phyloP scores from a whole-genome alignment of 2,888 invertebrate genomes.

The Drosophila seclusa region DNA sequence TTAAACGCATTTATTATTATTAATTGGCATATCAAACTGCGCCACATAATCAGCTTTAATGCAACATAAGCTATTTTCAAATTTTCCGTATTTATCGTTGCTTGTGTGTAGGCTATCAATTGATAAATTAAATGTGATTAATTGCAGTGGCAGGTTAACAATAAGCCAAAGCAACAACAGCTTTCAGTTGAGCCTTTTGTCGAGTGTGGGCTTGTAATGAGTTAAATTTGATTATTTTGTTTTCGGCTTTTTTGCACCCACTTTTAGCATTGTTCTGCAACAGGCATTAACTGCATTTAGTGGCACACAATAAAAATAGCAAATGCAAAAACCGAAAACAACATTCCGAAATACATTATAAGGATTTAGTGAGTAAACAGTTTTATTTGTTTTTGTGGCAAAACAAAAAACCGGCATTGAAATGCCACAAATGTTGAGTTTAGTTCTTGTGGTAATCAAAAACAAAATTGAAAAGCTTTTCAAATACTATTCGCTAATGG shows the following conservation, averaged over 20 bases:
- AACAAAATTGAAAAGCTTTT: slow-evolving; percentile 29
- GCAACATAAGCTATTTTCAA: slow-evolving; percentile 39
- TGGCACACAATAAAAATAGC: slow-evolving; percentile 13
- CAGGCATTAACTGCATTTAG: slow-evolving; percentile 41
- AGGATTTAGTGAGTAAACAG: slow-evolving; percentile 35
- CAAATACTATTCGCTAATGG: slow-evolving; percentile 21
- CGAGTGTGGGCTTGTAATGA: slow-evolving; percentile 22
- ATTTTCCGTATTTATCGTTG: slow-evolving; percentile 15
- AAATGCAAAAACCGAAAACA: slow-evolving; percentile 2
- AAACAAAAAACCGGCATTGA: slow-evolving; percentile 4
- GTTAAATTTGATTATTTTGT: slow-evolving; percentile 18
- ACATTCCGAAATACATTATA: slow-evolving; percentile 13
- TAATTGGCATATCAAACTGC: slow-evolving; percentile 43
- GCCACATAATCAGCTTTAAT: slow-evolving; percentile 35
- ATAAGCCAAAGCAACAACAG: slow-evolving; percentile 1
- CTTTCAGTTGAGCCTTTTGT: slow-evolving; percentile 25
- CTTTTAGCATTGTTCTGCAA: slow-evolving; percentile 18
- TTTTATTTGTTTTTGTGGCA: slow-evolving; percentile 48
- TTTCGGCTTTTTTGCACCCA: slow-evolving; percentile 21
- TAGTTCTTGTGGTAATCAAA: slow-evolving; percentile 39
- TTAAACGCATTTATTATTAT: slow-evolving; percentile 18
- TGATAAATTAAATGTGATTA: slow-evolving; percentile 54
- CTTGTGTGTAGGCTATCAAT: slow-evolving; percentile 24
- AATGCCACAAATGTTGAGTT: slow-evolving; percentile 11
- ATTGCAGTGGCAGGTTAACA: slow-evolving; percentile 33